These are phyloP conservation scores for Phaetusa simplex DNA, from an alignment of 2,113 vertebrate genomes.

Conservation along the genomic window DNA sequence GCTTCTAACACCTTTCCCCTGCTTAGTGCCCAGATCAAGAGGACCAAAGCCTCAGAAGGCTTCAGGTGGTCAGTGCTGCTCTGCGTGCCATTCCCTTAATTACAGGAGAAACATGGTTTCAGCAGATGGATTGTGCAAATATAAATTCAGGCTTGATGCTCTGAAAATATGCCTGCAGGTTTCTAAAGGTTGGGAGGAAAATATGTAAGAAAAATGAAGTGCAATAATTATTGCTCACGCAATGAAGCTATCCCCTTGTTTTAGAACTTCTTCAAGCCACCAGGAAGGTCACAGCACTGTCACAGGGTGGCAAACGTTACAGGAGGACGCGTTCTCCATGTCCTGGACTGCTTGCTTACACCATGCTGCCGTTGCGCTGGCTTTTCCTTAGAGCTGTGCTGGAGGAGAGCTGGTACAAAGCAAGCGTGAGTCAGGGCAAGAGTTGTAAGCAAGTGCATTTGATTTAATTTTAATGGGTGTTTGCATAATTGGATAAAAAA, in stretches of 20 bases:
- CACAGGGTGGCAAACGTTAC: rapidly evolving
- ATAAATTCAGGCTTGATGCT: background rate
- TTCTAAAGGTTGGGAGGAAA: background rate
- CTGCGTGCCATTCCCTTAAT: background rate
- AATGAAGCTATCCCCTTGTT: background rate
- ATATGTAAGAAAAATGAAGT: background rate
- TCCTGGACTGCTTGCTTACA: background rate
- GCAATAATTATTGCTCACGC: background rate
- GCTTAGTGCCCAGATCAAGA: background rate
- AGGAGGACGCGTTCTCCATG: rapidly evolving
- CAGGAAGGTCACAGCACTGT: background rate
- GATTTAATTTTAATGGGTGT: background rate
- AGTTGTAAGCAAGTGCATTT: background rate
- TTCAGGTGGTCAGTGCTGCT: background rate
- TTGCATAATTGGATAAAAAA: background rate
- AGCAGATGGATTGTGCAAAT: background rate
- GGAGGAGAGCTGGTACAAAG: background rate
- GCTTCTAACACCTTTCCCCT: background rate
- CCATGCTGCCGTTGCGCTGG: background rate
- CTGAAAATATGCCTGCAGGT: background rate
- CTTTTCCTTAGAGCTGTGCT: background rate
- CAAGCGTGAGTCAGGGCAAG: rapidly evolving
- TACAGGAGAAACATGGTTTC: background rate
- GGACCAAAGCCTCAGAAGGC: background rate
- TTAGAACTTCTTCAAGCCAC: background rate